A percentile compares a stretch with the other conserved stretches of the same genome.
phyloP scores from a whole-genome alignment of 1,140 invertebrate genomes.

The Bradysia coprophila region DNA sequence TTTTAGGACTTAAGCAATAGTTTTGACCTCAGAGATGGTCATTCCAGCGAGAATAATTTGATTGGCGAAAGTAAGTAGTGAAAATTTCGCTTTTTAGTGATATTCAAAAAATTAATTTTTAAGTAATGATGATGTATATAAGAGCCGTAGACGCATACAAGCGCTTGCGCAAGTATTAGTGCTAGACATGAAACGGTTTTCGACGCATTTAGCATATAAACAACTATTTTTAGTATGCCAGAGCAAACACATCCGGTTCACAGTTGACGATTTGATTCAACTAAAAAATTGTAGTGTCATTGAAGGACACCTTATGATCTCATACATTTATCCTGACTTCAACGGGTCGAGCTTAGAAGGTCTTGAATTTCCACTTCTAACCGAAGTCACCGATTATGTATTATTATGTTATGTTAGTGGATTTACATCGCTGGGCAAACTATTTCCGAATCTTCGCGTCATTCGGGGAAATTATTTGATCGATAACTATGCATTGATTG shows the following conservation, averaged over 20 bases:
- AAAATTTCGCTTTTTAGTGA: too few relatives aligned
- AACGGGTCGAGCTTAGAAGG: slow-evolving; percentile 28
- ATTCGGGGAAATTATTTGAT: slow-evolving; percentile 75
- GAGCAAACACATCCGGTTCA: not conserved
- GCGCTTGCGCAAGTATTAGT: too few relatives aligned
- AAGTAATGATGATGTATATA: too few relatives aligned
- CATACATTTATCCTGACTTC: slow-evolving; percentile 48
- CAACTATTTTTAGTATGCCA: too few relatives aligned
- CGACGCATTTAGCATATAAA: too few relatives aligned
- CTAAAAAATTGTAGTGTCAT: slow-evolving; percentile 67
- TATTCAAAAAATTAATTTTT: too few relatives aligned
- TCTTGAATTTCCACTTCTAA: slow-evolving; percentile 42
- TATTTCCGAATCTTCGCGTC: slow-evolving; percentile 91
- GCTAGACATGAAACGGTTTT: too few relatives aligned
- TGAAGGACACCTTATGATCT: slow-evolving; percentile 67
- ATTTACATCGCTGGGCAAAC: slow-evolving; percentile 52
- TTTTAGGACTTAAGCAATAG: too few relatives aligned
- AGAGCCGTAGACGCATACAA: too few relatives aligned
- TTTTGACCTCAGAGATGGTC: too few relatives aligned
- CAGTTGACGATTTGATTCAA: slow-evolving; percentile 29
- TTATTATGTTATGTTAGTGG: slow-evolving; percentile 46
- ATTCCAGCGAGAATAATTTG: too few relatives aligned
- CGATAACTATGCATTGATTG: slow-evolving; percentile 69
- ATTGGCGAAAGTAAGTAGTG: too few relatives aligned
- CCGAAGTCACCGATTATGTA: slow-evolving; percentile 43